Base-by-base conservation (phyloP, 2,888 invertebrate species). In the Norana najaformis region DNA sequence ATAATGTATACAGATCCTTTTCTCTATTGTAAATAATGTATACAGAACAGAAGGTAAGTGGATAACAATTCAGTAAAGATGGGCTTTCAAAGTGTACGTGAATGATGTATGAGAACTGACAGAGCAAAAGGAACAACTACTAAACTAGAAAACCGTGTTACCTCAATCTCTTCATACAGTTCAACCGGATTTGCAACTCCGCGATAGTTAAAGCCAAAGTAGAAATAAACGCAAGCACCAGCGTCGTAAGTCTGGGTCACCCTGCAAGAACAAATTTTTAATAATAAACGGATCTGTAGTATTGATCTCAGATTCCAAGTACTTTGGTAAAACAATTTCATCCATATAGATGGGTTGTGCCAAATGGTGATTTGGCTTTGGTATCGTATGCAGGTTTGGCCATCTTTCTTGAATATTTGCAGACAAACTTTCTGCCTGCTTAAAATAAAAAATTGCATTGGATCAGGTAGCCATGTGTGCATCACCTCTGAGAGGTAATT, bases 211-310 rank as follows among this genome's bases (percentile, higher is more conserved):
- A 97, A 97, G 82, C 97, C 97, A 96, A 99, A 97, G 96, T 98
- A 97, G 95, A 98, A 97, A 94, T 99, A 99, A 89, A 99, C 97
- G 94, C 98, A 98, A 93, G 98, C 98, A 0, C 99, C 99, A 0
- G 98, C 97, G 98, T 99, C 99, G 94, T 99, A 99, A 37, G 98
- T 98, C 95, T 99, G 99, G 18, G 99, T 99, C 20, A 99, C 97
- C 92, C 96, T 95, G 93, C 13, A 83, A 53, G 18, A 34, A 89
- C n/a, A 35, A 20, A 34, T 39, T 30, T 38, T 37, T 39, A 18
- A 69, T 69, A 69, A n/a, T n/a, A 6, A 34, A 89, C n/a, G 3
- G 6, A 34, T 39, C 16, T 38, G 23, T 39, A 18, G n/a, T 69
- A 69, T 11, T n/a, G 11, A 69, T n/a, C 69, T 69, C 8, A n/a